phyloP scores from a whole-genome alignment of 2,888 invertebrate species.

The Zelleria hepariella region DNA sequence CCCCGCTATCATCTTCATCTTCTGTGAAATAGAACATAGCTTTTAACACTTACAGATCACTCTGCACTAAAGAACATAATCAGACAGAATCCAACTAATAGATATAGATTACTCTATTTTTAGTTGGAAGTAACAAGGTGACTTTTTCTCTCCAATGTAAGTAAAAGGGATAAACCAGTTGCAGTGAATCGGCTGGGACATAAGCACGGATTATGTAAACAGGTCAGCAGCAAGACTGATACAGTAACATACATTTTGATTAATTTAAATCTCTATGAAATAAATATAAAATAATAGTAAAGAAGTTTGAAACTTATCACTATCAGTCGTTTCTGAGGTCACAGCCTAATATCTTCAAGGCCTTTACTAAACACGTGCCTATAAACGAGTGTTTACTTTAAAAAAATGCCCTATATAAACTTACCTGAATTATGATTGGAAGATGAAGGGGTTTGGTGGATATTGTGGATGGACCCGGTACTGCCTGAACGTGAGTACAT shows the following conservation, averaged over 20 bases:
- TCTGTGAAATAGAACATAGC: conserved; percentile 33
- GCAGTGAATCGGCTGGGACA: neutral
- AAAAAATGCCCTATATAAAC: conserved; percentile 8
- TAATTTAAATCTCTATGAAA: too few species aligned
- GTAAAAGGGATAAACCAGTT: neutral
- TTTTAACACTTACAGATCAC: neutral
- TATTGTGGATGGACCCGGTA: conserved; percentile 80
- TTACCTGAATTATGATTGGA: conserved; percentile 86
- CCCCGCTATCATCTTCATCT: conserved; percentile 76
- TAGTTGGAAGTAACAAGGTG: neutral
- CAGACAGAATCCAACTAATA: neutral
- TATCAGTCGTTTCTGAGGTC: too few species aligned
- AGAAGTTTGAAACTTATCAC: too few species aligned
- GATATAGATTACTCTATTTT: neutral
- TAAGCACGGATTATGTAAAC: neutral
- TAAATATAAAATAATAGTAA: too few species aligned
- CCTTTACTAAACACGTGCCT: too few species aligned
- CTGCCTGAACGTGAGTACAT: conserved; percentile 83
- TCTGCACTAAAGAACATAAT: neutral
- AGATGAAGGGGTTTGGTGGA: conserved; percentile 83
- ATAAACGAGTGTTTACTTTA: too few species aligned
- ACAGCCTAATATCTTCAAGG: too few species aligned
- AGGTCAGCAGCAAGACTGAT: neutral
- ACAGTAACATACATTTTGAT: too few species aligned
- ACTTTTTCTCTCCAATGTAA: neutral